phyloP scores from a whole-genome alignment of 30 jellyfish, hydroid and myxozoan genomes.

The Aurelia aurita region DNA sequence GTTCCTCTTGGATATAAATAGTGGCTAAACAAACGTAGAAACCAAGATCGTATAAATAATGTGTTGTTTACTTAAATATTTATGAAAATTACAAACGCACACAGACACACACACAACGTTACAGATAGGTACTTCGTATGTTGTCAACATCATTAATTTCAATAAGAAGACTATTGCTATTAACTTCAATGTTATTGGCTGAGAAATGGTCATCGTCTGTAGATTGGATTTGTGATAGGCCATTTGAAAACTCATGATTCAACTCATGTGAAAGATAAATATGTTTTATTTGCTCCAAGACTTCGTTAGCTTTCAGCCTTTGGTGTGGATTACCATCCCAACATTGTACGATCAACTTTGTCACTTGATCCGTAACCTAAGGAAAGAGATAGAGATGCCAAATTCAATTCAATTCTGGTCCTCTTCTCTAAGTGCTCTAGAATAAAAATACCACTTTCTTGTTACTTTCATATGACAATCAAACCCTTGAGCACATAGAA shows the following conservation, averaged over 20 bases:
- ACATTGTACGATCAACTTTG: slow-evolving; percentile 30
- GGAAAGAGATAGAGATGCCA: too few relatives aligned
- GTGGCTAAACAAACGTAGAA: too few relatives aligned
- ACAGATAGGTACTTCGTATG: background rate
- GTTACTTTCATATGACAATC: too few relatives aligned
- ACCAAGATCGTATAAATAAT: too few relatives aligned
- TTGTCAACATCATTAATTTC: background rate
- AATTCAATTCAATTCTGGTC: too few relatives aligned
- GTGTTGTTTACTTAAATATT: too few relatives aligned
- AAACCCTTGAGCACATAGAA: too few relatives aligned
- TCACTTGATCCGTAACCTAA: slow-evolving; percentile 19
- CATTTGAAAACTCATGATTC: slow-evolving; percentile 1
- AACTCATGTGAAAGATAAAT: slow-evolving; percentile 30
- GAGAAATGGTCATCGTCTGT: background rate
- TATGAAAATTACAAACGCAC: too few relatives aligned
- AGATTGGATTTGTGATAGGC: background rate
- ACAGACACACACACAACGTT: background rate
- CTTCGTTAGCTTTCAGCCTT: slow-evolving; percentile 37
- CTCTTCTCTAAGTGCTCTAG: too few relatives aligned
- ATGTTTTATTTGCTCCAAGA: slow-evolving; percentile 30
- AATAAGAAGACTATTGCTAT: background rate
- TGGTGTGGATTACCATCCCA: slow-evolving; percentile 42
- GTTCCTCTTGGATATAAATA: too few relatives aligned
- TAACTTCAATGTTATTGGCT: background rate
- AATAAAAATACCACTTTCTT: too few relatives aligned